Evolutionary conservation across 2,888 invertebrate genomes (phyloP), one percentile per base, ranked within the genome.

Genomic region (Spisula solida): DNA sequence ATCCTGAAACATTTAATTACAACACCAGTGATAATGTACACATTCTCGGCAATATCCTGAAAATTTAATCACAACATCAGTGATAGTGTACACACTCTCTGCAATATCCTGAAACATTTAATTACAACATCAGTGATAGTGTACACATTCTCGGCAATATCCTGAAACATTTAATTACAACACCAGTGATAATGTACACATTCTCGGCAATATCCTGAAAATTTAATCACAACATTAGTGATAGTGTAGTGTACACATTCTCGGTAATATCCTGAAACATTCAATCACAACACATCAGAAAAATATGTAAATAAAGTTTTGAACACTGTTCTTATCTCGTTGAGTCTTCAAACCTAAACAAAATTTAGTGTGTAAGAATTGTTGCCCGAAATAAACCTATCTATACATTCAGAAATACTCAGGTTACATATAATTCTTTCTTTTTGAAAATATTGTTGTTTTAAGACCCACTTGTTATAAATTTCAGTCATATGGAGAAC

Each of bases 221-320:
- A 66, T 66, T 0, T 8, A 25, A 25, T 25, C 5, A 99, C 97
- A 56, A 99, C 99, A 96, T 98, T 98, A 95, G 98, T 98, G 41
- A 98, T 97, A 0, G 99, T 99, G 92, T 97, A 0, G 99, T 99
- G 92, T 98, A 97, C 60, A 99, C 97, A 94, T 98, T 98, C 93
- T 98, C 97, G 1, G 98, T 98, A 94, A 98, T 97, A 90, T 98
- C 98, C 98, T 99, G 91, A n/a, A 90, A 6, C 8, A 66, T 66
- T 0, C 20, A 25, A 25, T 25, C 5, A 66, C 6, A 66, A 25
- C 10, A 66, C 6, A 56, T 56, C 56, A 56, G 18, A 6, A 20
- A 56, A 56, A 41, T 41, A 5, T 41, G 41, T 41, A 41, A 41
- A 41, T 8, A 5, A 41, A 41, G 8, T 41, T n/a, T n/a, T n/a